phyloP scores from a whole-genome alignment of 2,888 invertebrate species.

The Heliconius sara region DNA sequence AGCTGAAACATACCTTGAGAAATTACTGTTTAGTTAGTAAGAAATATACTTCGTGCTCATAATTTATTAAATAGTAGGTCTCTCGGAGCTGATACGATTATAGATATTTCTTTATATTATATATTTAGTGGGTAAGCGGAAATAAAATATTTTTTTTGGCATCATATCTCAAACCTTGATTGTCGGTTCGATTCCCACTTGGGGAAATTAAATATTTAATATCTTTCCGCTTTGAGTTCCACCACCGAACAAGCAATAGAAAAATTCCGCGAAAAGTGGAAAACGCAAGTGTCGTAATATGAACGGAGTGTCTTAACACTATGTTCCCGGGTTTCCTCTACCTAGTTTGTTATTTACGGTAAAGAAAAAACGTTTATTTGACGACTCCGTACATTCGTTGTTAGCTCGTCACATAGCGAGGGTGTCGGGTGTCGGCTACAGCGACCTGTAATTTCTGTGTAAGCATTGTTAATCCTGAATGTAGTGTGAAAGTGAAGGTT shows the following conservation, averaged over 20 bases:
- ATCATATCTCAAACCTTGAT: not conserved
- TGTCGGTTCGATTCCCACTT: not conserved
- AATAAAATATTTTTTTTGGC: too few species aligned
- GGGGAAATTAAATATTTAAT: not conserved
- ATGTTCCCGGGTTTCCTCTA: not conserved
- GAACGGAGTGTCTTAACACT: too few species aligned
- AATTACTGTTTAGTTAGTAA: too few species aligned
- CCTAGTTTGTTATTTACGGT: not conserved
- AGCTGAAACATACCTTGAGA: too few species aligned
- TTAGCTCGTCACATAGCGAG: slow-evolving; percentile 43
- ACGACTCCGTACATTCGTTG: slow-evolving; percentile 52
- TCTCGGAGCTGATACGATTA: too few species aligned
- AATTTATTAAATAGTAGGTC: too few species aligned
- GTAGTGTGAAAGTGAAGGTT: slow-evolving; percentile 27
- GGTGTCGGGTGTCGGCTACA: slow-evolving; percentile 52
- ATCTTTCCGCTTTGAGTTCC: not conserved
- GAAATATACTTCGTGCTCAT: too few species aligned
- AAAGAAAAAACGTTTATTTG: not conserved
- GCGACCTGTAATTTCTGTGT: slow-evolving; percentile 74
- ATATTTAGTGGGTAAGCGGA: too few species aligned
- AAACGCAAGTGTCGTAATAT: not conserved
- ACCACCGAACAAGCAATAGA: too few species aligned
- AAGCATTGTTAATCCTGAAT: slow-evolving; percentile 78
- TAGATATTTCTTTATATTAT: too few species aligned
- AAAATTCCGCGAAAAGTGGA: too few species aligned